These are phyloP conservation scores for Microcebus lehilahytsara DNA, from an alignment of 2,113 vertebrate species.

Conservation along the genomic window DNA sequence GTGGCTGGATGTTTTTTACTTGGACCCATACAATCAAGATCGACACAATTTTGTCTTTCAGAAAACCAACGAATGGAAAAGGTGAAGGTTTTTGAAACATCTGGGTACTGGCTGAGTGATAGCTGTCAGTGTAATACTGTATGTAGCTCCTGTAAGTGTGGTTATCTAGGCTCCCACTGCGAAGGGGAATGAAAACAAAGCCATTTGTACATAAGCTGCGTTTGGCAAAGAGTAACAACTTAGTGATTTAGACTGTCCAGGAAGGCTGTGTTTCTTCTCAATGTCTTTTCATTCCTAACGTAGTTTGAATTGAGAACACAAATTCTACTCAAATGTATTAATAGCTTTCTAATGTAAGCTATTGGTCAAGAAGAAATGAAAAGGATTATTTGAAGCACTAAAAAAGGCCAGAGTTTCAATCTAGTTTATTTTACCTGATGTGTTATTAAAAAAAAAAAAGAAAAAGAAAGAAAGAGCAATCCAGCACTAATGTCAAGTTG, in stretches of 20 bases:
- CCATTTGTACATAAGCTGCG: constrained; percentile 41
- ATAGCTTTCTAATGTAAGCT: constrained; percentile 60
- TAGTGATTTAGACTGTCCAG: constrained; percentile 62
- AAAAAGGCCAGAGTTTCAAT: constrained; percentile 42
- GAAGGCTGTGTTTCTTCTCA: constrained; percentile 59
- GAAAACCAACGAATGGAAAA: not conserved
- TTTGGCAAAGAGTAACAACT: constrained; percentile 55
- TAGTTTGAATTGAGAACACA: constrained; percentile 59
- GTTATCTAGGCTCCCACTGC: not conserved
- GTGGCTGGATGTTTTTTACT: not conserved
- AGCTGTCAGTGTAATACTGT: not conserved
- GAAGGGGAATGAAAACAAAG: constrained; percentile 43
- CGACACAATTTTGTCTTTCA: constrained; percentile 1
- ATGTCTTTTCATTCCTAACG: constrained; percentile 46
- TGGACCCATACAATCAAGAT: not conserved
- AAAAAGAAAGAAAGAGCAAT: not conserved
- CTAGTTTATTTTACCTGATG: constrained; percentile 46
- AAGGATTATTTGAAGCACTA: constrained; percentile 39
- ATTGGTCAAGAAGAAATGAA: constrained; percentile 33
- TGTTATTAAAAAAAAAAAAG: not conserved
- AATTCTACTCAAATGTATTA: constrained; percentile 65
- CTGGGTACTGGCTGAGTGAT: not conserved
- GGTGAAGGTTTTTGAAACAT: not conserved
- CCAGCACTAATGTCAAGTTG: not conserved
- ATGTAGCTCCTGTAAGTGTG: not conserved